These are phyloP conservation scores for Yponomeuta malinellus DNA, from an alignment of 2,888 invertebrate genomes.

Conservation along the genomic window DNA sequence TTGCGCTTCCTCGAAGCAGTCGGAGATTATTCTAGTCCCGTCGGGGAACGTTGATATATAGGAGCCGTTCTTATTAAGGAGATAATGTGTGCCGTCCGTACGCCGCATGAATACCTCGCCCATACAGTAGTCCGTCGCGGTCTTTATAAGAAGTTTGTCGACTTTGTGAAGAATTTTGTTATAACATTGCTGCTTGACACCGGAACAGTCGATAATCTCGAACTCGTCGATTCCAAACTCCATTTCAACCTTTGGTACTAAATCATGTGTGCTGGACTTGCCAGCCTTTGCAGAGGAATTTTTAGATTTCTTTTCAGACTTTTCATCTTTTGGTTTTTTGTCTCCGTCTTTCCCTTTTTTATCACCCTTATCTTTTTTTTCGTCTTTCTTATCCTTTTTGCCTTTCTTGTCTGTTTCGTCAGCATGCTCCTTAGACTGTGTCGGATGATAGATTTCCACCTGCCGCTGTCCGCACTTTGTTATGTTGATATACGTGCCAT, in stretches of 20 bases:
- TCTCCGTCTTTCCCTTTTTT: not conserved
- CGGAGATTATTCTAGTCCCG: conserved; percentile 55
- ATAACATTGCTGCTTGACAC: conserved; percentile 48
- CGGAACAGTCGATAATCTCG: conserved; percentile 48
- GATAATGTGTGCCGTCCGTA: conserved; percentile 56
- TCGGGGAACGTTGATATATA: conserved; percentile 56
- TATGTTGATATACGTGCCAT: conserved; percentile 51
- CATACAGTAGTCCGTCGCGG: conserved; percentile 58
- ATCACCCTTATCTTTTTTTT: not conserved
- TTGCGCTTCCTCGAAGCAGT: conserved; percentile 44
- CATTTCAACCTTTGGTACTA: not conserved
- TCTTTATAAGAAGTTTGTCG: conserved; percentile 52
- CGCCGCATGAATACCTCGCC: conserved; percentile 61
- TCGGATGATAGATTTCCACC: conserved; percentile 20
- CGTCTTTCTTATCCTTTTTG: conserved; percentile 25
- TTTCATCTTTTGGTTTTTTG: not conserved
- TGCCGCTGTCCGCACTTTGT: conserved; percentile 40
- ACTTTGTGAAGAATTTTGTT: conserved; percentile 34
- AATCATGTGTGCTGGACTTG: not conserved
- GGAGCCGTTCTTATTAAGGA: conserved; percentile 59
- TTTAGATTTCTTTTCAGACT: conserved; percentile 39
- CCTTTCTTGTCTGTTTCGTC: conserved; percentile 36
- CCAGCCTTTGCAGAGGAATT: conserved; percentile 15
- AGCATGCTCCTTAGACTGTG: no score
- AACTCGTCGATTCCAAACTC: conserved; percentile 48